Evolutionary conservation across 2,113 vertebrate species (phyloP), one percentile per base, ranked within the genome.

Genomic region (Daboia siamensis): DNA sequence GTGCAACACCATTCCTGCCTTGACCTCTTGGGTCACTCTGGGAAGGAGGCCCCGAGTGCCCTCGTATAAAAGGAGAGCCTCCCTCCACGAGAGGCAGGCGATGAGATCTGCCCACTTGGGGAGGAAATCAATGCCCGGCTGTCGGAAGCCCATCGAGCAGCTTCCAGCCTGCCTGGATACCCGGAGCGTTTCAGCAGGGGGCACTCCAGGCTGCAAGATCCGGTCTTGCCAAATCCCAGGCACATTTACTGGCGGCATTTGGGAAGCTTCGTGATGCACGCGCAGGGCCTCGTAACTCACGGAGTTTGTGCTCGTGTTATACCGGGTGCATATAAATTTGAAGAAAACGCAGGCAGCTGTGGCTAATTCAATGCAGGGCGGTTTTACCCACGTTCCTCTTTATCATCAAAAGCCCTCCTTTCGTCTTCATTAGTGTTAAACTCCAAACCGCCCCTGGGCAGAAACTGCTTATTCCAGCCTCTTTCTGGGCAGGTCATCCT

Each of bases 241-340:
- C 80, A 87, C 90, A 87, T 97, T 97, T 95, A 96, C 96, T 94
- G 91, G 39, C 0, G 92, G 57, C 93, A 90, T 98, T 96, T 97
- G 95, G 94, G 97, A 97, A 98, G 98, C 98, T 98, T 95, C 6
- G 97, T 98, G 98, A 99, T 97, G 98, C 55, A 97, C 97, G 97
- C 97, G 15, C 97, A 90, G 97, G 98, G 98, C 97, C 97, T 97
- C 98, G 96, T 99, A 98, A 98, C 97, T 99, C 98, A 98, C 97
- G 24, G 92, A 97, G 98, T 98, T 98, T 96, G 98, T 96, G 94
- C 96, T 97, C 98, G 97, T 97, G 97, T 97, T 98, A 97, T 98
- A 94, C 97, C 98, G 96, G 97, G 96, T 96, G 96, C 97, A 93
- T 88, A 97, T 98, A 98, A 98, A 98, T 98, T 98, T 97, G 97